Base-by-base conservation (phyloP, 1,140 invertebrate species). In the Drosophila setifemur region DNA sequence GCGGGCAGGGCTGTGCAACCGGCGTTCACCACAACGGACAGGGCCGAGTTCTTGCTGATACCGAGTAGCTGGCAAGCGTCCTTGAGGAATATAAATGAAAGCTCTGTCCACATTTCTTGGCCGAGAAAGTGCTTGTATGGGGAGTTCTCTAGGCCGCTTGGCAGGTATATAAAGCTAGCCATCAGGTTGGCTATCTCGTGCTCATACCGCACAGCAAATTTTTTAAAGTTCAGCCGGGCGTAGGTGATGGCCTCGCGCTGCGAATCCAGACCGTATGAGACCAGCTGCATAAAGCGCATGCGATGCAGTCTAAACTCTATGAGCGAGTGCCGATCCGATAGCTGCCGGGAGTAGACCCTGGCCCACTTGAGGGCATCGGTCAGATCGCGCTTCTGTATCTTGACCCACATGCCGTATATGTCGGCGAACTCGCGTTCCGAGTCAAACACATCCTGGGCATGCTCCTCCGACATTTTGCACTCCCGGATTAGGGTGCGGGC, bases 1-100 rank as follows among this genome's bases (percentile, higher is more conserved):
- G 98, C 97, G 23, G 98, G 98, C 64, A 99, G 91, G 21, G 98
- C 97, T 37, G 95, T 95, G 82, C 97, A 98, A 48, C 98, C 98
- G 44, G 97, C 97, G 89, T 96, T 96, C 58, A 98, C 95, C 72
- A 92, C 93, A 31, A 93, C 93, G n/a, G 92, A 92, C 11, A 94
- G 90, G 45, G 93, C 92, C 1, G 89, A 89, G 82, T 98, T 96
- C 70, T 98, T 95, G 91, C 96, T 96, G 82, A 98, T 93, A 53
- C 97, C 96, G 61, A 99, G 92, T 25, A 98, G 91, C 33, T 95
- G 93, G 91, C 98, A 99, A 12, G 98, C 97, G 92, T 99, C 97
- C 86, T 95, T 93, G 3, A 96, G 95, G 90, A 99, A 99, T 72
- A 97, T 93, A 89, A 99, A 97, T 89, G 94, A 94, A n/a, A 96